These are phyloP conservation scores for Mesoclemmys tuberculata DNA, from an alignment of 2,113 vertebrate genomes.

Conservation along the genomic window DNA sequence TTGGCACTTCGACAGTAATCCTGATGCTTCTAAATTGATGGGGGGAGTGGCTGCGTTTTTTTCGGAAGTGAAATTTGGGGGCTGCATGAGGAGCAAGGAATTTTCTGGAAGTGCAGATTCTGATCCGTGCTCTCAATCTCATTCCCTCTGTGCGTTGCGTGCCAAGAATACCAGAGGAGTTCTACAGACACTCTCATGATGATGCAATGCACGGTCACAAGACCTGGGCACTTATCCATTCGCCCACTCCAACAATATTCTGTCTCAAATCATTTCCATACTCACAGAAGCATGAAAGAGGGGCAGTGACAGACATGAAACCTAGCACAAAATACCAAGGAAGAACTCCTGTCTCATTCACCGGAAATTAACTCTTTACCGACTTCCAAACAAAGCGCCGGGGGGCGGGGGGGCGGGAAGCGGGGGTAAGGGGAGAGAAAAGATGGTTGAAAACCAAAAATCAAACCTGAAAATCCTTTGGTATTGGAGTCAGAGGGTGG, in stretches of 20 bases:
- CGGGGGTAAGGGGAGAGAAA: rapidly evolving
- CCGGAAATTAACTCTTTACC: slow-evolving; percentile 64
- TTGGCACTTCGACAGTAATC: not conserved
- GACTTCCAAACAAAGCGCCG: not conserved
- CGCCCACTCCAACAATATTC: slow-evolving; percentile 59
- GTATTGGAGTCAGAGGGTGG: rapidly evolving
- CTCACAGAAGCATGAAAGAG: slow-evolving; percentile 86
- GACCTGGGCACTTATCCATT: slow-evolving; percentile 76
- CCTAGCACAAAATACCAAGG: slow-evolving; percentile 79
- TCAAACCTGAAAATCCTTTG: not conserved
- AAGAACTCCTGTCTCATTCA: slow-evolving; percentile 65
- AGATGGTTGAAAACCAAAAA: rapidly evolving
- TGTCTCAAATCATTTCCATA: slow-evolving; percentile 79
- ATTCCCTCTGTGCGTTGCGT: slow-evolving; percentile 74
- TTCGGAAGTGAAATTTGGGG: not conserved
- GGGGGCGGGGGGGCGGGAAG: no score
- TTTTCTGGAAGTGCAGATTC: slow-evolving; percentile 63
- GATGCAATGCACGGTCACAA: slow-evolving; percentile 56
- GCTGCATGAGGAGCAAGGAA: slow-evolving; percentile 33
- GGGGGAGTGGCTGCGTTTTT: not conserved
- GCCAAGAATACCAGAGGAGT: slow-evolving; percentile 77
- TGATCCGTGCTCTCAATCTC: not conserved
- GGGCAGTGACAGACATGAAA: slow-evolving; percentile 82
- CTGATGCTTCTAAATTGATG: rapidly evolving
- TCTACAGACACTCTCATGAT: slow-evolving; percentile 67